phyloP scores from a whole-genome alignment of 1,140 invertebrate species.

The Lordiphosa clarofinis region DNA sequence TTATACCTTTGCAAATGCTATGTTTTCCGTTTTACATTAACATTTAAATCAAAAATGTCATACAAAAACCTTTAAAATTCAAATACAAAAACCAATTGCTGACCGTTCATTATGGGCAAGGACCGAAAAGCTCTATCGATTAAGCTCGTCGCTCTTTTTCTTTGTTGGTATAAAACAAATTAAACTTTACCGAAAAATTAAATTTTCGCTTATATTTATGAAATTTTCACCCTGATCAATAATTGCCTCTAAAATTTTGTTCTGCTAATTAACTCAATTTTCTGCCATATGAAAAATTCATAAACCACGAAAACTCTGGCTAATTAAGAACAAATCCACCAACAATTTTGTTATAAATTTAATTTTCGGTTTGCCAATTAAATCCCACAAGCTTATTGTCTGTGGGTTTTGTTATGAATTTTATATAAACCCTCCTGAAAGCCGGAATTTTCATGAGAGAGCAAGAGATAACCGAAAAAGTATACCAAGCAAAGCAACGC shows the following conservation, averaged over 20 bases:
- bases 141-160: no score
- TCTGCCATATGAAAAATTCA: not conserved
- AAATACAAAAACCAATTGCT: no score
- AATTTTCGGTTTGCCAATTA: slow-evolving; percentile 39
- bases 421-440: slow-evolving; percentile 46
- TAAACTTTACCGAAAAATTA: no score
- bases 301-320: slow-evolving; percentile 3
- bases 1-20: no score
- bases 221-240: no score
- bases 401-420: slow-evolving; percentile 1
- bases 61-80: no score
- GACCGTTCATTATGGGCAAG: no score
- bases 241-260: not conserved
- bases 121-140: no score
- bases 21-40: no score
- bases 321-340: slow-evolving; percentile 18
- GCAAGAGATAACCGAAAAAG: slow-evolving; percentile 9
- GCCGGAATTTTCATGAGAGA: slow-evolving; percentile 33
- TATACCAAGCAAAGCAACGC: slow-evolving; percentile 42
- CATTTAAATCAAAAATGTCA: no score
- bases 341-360: slow-evolving; percentile 12
- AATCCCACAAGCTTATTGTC: slow-evolving; percentile 39
- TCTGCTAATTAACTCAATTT: not conserved
- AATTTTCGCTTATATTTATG: no score
- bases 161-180: no score